Base-by-base conservation (phyloP, 2,888 invertebrate genomes). In the Furcula furcula region DNA sequence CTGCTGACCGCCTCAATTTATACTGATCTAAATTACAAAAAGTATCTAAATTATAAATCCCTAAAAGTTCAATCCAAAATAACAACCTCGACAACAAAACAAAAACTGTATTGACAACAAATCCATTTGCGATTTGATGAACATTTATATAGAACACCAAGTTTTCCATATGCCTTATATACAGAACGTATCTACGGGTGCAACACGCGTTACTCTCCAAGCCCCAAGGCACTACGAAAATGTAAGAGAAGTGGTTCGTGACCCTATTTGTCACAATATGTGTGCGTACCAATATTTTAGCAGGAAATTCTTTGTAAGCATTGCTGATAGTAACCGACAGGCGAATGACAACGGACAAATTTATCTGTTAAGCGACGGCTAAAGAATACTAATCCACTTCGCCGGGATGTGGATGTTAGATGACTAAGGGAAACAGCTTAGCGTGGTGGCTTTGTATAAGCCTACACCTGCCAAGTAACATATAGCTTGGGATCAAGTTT, bases 321-420 rank as follows among this genome's bases (percentile, higher is more conserved):
- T 44, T 40, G 34, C 34, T 36, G 34, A 39, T 46, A 46, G 40
- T 14, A 40, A 44, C 44, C 32, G 37, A 35, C 50, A 37, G 41
- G 45, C 49, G 31, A 34, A 49, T 59, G 53, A 55, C 53, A 47
- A 47, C 45, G 44, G 48, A 46, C 39, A 51, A 53, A 58, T 61
- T 50, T 57, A 59, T 59, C 45, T 46, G 34, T 45, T 39, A 44
- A 34, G 35, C 26, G 33, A 50, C 51, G 53, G 18, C 44, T 22
- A 33, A 47, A 42, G 51, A 58, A 56, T 56, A 60, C 44, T 47
- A 50, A 60, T 55, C 47, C 36, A 37, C 29, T 40, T 31, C 14
- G 30, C 13, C 15, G 16, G 23, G 18, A 7, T 27, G 12, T 22
- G 34, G 20, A 20, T 36, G 11, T 11, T 10, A 26, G 29, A 12